A percentile compares a stretch with the other conserved stretches of the same genome.
Conservation (phyloP, 2,888 invertebrate species). For the Aporophyla nigra region DNA sequence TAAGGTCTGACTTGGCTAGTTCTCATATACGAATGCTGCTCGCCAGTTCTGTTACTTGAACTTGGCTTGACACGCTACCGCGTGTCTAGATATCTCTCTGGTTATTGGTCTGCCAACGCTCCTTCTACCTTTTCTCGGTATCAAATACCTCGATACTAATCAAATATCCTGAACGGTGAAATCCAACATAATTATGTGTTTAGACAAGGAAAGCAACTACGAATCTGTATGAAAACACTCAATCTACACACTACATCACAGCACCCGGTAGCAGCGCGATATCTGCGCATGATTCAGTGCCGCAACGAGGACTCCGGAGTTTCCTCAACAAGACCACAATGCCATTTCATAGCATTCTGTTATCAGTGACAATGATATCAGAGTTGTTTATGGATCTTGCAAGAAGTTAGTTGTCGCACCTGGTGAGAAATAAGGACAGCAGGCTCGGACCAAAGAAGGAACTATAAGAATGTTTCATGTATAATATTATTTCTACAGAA, state of each 20-base stretch:
- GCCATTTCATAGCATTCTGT: conserved; percentile 21
- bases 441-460: neutral
- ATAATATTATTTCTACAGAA: neutral
- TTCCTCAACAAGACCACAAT: conserved; percentile 14
- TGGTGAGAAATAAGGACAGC: conserved; percentile 2
- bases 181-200: too few relatives aligned
- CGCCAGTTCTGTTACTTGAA: too few relatives aligned
- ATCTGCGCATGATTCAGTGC: conserved; percentile 55
- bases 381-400: conserved; percentile 20
- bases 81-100: too few relatives aligned
- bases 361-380: conserved; percentile 41
- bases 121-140: too few relatives aligned
- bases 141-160: too few relatives aligned
- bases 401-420: conserved; percentile 6
- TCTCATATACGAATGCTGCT: too few relatives aligned
- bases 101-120: too few relatives aligned
- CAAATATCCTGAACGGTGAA: neutral
- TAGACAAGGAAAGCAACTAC: too few relatives aligned
- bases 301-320: neutral
- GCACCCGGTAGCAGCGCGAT: conserved; percentile 42
- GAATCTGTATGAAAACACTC: conserved; percentile 18
- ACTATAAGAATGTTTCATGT: neutral
- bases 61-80: too few relatives aligned
- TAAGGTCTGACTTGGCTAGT: too few relatives aligned
- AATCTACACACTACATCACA: too few relatives aligned